Percentiles rank a stretch among this genome's conserved stretches.
Conservation (phyloP, 2,113 vertebrate species). For the Austrofundulus limnaeus region DNA sequence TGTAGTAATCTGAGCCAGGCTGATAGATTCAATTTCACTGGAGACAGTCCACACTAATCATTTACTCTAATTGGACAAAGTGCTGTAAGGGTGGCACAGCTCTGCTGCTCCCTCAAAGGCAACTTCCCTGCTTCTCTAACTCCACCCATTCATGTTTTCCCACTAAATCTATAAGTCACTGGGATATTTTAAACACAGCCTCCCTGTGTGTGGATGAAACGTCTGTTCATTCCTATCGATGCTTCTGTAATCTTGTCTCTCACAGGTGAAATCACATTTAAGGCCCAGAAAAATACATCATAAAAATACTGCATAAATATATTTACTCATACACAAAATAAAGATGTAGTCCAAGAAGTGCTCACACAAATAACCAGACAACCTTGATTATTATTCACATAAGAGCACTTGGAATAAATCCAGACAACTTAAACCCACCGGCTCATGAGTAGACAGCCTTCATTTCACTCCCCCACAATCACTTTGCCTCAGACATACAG, state of each 20-base stretch:
- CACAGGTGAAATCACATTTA: no score
- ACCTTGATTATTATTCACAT: no score
- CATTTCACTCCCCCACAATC: no score
- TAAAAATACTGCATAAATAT: not conserved
- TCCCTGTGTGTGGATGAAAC: not conserved
- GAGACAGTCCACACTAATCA: slow-evolving; percentile 63
- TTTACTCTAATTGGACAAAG: slow-evolving; percentile 71
- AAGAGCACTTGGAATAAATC: no score
- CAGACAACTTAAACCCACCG: no score
- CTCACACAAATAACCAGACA: no score
- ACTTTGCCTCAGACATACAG: not conserved
- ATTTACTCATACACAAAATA: not conserved
- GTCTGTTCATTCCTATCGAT: no score
- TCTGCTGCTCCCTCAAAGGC: slow-evolving; percentile 19
- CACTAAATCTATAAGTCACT: not conserved
- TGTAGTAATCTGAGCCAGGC: slow-evolving; percentile 54
- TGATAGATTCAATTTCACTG: slow-evolving; percentile 67
- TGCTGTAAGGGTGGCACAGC: slow-evolving; percentile 45
- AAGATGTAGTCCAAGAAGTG: not conserved
- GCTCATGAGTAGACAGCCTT: no score
- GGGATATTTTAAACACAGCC: slow-evolving; percentile 22
- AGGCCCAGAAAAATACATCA: no score
- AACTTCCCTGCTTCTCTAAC: slow-evolving; percentile 25
- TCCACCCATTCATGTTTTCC: slow-evolving; percentile 6
- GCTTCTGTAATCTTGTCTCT: no score